phyloP scores from a whole-genome alignment of 2,888 invertebrate species.

The Hymenopus coronatus region DNA sequence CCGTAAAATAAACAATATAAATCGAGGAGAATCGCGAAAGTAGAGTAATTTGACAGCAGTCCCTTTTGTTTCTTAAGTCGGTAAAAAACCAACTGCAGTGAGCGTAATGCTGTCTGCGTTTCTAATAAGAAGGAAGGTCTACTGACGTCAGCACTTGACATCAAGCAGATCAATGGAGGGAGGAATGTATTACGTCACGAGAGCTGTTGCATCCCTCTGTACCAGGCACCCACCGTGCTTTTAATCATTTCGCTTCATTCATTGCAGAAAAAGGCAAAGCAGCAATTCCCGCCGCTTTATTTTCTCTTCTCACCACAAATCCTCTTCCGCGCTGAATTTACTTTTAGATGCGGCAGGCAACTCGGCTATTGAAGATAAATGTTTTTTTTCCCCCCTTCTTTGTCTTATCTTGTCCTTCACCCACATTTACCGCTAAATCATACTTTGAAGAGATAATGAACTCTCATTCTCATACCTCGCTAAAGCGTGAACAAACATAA shows the following conservation, averaged over 20 bases:
- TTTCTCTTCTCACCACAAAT: background rate
- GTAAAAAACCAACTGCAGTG: background rate
- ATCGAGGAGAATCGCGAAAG: background rate
- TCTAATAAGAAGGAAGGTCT: background rate
- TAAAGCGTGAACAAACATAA: too few relatives aligned
- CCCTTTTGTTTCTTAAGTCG: background rate
- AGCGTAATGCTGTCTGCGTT: background rate
- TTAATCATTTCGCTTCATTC: background rate
- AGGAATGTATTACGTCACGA: background rate
- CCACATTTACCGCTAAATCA: background rate
- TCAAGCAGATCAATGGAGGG: background rate
- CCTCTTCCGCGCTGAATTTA: background rate
- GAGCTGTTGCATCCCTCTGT: background rate
- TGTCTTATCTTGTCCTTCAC: background rate
- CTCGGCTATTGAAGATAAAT: background rate
- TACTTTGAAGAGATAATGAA: background rate
- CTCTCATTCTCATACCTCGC: background rate
- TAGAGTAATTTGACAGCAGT: background rate
- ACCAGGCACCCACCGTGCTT: background rate
- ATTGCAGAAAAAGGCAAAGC: background rate
- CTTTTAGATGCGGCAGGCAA: background rate
- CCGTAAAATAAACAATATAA: too few relatives aligned
- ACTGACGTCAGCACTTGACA: background rate
- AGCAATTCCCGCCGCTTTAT: background rate
- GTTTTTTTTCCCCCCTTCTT: background rate